A percentile compares a stretch with the other conserved stretches of the same genome.
phyloP scores from a whole-genome alignment of 2,113 vertebrate genomes.

The Mirza zaza region DNA sequence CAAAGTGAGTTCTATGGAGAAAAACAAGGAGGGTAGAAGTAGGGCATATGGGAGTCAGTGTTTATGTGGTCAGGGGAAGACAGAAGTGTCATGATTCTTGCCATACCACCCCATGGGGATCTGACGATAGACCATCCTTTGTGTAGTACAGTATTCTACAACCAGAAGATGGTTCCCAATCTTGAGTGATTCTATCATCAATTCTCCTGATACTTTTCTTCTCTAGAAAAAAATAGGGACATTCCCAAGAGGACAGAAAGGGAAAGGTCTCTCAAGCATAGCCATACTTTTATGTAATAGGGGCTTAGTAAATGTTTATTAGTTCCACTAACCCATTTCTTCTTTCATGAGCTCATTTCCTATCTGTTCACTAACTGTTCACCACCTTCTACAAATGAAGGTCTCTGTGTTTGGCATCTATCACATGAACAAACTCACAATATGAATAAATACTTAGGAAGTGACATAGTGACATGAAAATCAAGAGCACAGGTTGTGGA shows the following conservation, averaged over 20 bases:
- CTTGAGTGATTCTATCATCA: not conserved
- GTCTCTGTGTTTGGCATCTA: not conserved
- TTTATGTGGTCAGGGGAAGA: not conserved
- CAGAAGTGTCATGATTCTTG: not conserved
- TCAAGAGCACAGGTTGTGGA: not conserved
- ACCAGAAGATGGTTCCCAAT: not conserved
- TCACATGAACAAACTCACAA: not conserved
- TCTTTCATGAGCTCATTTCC: not conserved
- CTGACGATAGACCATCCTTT: not conserved
- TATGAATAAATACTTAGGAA: not conserved
- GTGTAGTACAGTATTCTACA: not conserved
- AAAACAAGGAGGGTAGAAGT: not conserved
- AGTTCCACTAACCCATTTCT: not conserved
- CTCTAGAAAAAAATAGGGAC: not conserved
- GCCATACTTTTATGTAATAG: not conserved
- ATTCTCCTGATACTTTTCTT: not conserved
- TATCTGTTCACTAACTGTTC: not conserved
- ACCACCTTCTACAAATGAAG: not conserved
- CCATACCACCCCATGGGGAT: fast-evolving
- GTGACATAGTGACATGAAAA: not conserved
- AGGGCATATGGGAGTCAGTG: too few species aligned
- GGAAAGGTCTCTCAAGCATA: not conserved
- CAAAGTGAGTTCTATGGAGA: not conserved
- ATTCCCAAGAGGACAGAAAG: not conserved
- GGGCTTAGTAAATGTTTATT: not conserved